Conservation (phyloP, 2,113 vertebrate genomes). For the Neogale vison region DNA sequence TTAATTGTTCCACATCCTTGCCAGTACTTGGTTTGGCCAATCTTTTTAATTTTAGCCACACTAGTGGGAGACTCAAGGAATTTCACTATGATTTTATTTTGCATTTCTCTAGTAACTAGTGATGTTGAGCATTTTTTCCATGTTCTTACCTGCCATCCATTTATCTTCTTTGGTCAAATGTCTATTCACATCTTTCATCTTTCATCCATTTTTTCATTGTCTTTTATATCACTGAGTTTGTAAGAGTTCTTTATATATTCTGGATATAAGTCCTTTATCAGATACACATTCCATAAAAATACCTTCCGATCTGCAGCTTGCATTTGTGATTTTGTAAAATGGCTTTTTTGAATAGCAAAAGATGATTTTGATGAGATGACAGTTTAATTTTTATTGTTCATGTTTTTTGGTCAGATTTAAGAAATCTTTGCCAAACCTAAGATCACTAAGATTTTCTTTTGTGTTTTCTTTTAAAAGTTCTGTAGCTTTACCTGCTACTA, state of each 20-base stretch:
- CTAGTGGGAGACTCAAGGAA: background rate
- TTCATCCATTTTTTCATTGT: background rate
- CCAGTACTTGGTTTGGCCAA: background rate
- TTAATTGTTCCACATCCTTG: background rate
- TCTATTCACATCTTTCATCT: background rate
- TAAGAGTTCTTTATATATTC: background rate
- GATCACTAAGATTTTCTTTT: background rate
- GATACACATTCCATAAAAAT: background rate
- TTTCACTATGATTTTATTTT: background rate
- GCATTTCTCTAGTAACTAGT: background rate
- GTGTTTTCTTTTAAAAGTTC: background rate
- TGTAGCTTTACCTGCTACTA: background rate
- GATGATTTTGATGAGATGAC: background rate
- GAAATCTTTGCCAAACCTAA: background rate
- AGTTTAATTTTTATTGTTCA: background rate
- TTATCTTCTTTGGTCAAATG: background rate
- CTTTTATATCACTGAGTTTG: background rate
- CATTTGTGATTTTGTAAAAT: background rate
- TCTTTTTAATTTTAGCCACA: background rate
- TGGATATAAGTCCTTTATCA: background rate
- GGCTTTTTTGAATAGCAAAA: background rate
- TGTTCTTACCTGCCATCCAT: background rate
- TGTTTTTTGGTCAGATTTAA: background rate
- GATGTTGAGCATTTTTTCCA: background rate
- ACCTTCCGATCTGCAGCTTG: background rate